Percentiles rank a stretch among this genome's conserved stretches.
phyloP scores from a whole-genome alignment of 2,888 invertebrate genomes.

The Pollenia amentaria region DNA sequence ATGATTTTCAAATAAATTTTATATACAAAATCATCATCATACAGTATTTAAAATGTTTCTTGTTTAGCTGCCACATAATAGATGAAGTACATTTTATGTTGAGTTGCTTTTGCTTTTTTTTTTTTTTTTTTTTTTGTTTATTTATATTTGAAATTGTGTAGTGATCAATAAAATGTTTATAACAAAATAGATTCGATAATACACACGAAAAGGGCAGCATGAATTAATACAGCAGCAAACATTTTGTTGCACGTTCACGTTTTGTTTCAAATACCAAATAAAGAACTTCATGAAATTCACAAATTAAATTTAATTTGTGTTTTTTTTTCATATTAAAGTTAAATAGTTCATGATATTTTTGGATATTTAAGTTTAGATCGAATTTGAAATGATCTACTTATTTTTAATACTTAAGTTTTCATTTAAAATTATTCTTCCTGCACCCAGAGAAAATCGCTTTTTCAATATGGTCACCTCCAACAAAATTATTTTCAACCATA shows the following conservation, averaged over 20 bases:
- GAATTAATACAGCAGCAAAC: not conserved
- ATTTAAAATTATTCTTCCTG: too few species aligned
- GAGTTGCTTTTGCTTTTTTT: not conserved
- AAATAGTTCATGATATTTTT: slow-evolving; percentile 10
- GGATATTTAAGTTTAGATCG: not conserved
- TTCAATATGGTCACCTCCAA: too few species aligned
- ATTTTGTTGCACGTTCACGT: slow-evolving; percentile 39
- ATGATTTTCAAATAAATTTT: slow-evolving; percentile 45
- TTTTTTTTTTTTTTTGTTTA: slow-evolving; percentile 20
- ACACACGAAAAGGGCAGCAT: not conserved
- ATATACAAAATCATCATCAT: not conserved
- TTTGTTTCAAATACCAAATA: slow-evolving; percentile 51
- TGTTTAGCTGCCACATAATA: not conserved
- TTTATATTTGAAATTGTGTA: slow-evolving; percentile 28
- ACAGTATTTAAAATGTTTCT: not conserved
- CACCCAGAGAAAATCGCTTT: too few species aligned
- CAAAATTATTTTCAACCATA: too few species aligned
- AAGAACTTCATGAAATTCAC: slow-evolving; percentile 65
- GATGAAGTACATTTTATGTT: slow-evolving; percentile 15
- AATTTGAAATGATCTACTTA: not conserved
- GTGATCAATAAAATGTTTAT: slow-evolving; percentile 43
- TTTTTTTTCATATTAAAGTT: slow-evolving; percentile 32
- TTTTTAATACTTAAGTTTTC: not conserved
- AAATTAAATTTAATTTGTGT: slow-evolving; percentile 64
- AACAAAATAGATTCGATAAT: slow-evolving; percentile 19